Base-by-base conservation (phyloP, 2,113 vertebrate species). In the Limnothrissa miodon region DNA sequence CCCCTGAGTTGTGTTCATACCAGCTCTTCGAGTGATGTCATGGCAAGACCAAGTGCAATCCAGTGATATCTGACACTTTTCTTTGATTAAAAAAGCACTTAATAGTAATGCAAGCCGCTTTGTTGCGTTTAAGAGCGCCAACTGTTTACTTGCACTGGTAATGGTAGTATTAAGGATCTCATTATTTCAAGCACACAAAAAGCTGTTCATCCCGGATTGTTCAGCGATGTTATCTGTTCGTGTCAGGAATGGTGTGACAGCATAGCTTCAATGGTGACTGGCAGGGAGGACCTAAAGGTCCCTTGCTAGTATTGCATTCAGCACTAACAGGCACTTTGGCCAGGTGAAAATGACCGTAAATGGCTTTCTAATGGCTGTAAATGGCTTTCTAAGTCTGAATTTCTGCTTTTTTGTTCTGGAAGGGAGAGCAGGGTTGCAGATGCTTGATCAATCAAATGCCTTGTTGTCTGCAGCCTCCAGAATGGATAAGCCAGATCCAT, bases 291-390 rank as follows among this genome's bases (percentile, higher is more conserved):
- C 42, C 79, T 42, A 84, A 74, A 59, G 85, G 59, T 87, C 85
- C 81, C 6, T 79, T 88, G 88, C 85, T 88, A 59, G 88, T 84
- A 86, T 87, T 90, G 86, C 88, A 93, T 90, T 92, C 90, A 88
- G 94, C 94, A 95, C 92, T 95, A 89, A 89, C 83, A 89, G 87
- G 94, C 94, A 94, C 94, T 95, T 95, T 95, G 90, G 82, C 87
- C 83, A 36, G 56, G 39, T 56, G 62, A 21, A 84, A 74, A 45
- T 78, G 78, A 66, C 74, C 81, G 85, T 84, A 66, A 80, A 81
- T 84, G 81, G 86, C 85, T 88, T 79, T 83, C 83, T 86, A 70
- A 85, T 86, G 83, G 79, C 79, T n/a, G 85, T 84, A 66, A 80
- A 81, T 84, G 81, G 86, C 85, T 88, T 79, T 83, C 83, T 78